Evolutionary conservation across 2,888 invertebrate genomes (phyloP), one percentile per base, ranked within the genome.

Genomic region (Schizotus pectinicornis): DNA sequence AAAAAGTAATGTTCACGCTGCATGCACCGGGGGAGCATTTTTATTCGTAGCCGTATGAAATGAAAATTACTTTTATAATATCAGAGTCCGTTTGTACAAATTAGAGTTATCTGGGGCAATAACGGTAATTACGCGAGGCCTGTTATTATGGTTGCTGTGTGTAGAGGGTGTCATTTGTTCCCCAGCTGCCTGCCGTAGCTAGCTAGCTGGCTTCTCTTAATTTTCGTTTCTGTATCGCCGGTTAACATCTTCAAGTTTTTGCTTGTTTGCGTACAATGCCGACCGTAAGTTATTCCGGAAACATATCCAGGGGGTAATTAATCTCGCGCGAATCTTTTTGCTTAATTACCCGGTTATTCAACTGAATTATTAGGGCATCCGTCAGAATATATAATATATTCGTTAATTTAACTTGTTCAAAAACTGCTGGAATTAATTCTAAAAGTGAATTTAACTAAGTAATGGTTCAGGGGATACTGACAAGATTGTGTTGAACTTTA

Each of bases 391-490:
- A 56, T 47, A 57, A 43, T 57, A 52, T 57, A 52, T 57, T 51
- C 52, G 52, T 47, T 57, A 57, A 52, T 57, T 52, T 52, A 57
- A 57, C 51, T 52, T 57, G 46, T 22, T 22, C 22, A 22, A 22
- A 22, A 22, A 22, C 22, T 22, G 22, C 22, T 22, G 22, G 22
- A 39, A 39, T 39, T 39, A 39, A 39, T 39, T 50, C 62, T 30
- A 48, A 51, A 57, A 43, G 59, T 58, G 57, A 56, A 60, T 57
- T 56, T 59, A 60, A 60, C 60, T 57, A 60, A 57, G 62, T 59
- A 62, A 57, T 57, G 57, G 50, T 52, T 57, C 39, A 36, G 11
- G 46, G 51, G 43, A 56, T 37, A 51, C 56, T 51, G 61, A 14
- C 56, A 55, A 61, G 59, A 59, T 61, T 57, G 54, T 56, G 52